Evolutionary conservation across 2,113 vertebrate genomes (phyloP), one percentile per base, ranked within the genome.

Genomic region (Nothobranchius furzeri): DNA sequence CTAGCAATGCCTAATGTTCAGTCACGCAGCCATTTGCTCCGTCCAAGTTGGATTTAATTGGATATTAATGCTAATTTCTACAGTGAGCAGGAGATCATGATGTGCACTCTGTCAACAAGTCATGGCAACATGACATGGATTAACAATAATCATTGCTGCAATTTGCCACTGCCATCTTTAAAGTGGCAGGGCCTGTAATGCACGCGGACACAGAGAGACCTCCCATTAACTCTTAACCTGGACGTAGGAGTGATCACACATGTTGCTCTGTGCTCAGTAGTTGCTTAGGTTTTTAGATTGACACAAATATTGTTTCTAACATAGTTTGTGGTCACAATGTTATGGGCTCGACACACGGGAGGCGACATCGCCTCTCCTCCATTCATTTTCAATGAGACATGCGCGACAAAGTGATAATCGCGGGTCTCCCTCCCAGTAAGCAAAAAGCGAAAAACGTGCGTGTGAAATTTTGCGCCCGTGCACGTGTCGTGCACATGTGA

Each of bases 41-140:
- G 8, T 75, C 60, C 56, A 58, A 74, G 60, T 87, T 82, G 68
- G 75, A 82, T 79, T 88, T 85, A 88, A 86, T 88, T 87, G 73
- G 78, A 77, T 75, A 85, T 87, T 83, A 82, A 71, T 81, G 79
- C 84, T 84, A 47, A 88, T 89, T 89, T 48, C 82, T 78, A 24
- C 70, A 87, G 73, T 64, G 75, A 46, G 68, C 52, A 77, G 62
- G 61, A 57, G 72, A 84, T 73, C 76, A 68, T 83, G 69, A 84
- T 84, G 60, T 85, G 74, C 57, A 83, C 81, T 73, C 64, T 85
- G 76, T 85, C 84, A 81, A 82, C 75, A 84, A 78, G 83, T 68
- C 74, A 58, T 67, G 62, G 43, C 52, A 77, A 87, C 87, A 85
- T 79, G 83, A 85, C 85, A 85, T 87, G 83, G 74, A 86, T 88